Conservation (phyloP, 2,113 vertebrate genomes). For the Donacobius atricapilla region DNA sequence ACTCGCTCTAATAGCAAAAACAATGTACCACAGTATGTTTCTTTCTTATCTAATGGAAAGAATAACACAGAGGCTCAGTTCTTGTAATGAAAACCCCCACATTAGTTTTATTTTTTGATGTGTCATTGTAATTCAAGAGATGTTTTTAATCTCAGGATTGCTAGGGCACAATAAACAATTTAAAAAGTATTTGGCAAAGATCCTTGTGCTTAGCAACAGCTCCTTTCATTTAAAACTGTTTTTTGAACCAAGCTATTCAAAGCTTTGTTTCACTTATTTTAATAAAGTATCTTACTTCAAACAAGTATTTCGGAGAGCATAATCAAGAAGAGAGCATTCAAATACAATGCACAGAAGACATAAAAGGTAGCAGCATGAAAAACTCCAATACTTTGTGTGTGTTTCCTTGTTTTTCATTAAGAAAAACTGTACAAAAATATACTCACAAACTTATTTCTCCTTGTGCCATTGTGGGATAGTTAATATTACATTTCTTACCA, state of each 20-base stretch:
- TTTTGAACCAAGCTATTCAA: slow-evolving; percentile 73
- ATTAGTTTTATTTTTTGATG: slow-evolving; percentile 83
- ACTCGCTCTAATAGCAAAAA: slow-evolving; percentile 69
- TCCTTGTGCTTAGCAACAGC: slow-evolving; percentile 68
- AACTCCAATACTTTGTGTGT: slow-evolving; percentile 11
- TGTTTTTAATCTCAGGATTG: slow-evolving; percentile 84
- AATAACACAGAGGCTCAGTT: slow-evolving; percentile 76
- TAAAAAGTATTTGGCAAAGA: slow-evolving; percentile 78
- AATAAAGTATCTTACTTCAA: slow-evolving; percentile 77
- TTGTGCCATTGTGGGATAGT: neutral
- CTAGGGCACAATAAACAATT: slow-evolving; percentile 79
- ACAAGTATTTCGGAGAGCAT: slow-evolving; percentile 61
- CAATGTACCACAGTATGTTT: slow-evolving; percentile 70
- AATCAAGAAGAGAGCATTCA: slow-evolving; percentile 58
- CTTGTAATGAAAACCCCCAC: slow-evolving; percentile 78
- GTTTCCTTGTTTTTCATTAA: slow-evolving; percentile 53
- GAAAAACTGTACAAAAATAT: neutral
- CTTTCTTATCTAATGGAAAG: slow-evolving; percentile 78
- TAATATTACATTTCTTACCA: neutral
- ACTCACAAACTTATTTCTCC: neutral
- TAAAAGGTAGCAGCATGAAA: slow-evolving; percentile 59
- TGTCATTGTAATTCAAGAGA: slow-evolving; percentile 84
- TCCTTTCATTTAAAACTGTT: slow-evolving; percentile 76
- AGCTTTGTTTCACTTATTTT: slow-evolving; percentile 75
- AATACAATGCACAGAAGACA: slow-evolving; percentile 62